Evolutionary conservation across 64 coral and sea anemone genomes (phyloP).

Genomic region (Astreopora myriophthalma): DNA sequence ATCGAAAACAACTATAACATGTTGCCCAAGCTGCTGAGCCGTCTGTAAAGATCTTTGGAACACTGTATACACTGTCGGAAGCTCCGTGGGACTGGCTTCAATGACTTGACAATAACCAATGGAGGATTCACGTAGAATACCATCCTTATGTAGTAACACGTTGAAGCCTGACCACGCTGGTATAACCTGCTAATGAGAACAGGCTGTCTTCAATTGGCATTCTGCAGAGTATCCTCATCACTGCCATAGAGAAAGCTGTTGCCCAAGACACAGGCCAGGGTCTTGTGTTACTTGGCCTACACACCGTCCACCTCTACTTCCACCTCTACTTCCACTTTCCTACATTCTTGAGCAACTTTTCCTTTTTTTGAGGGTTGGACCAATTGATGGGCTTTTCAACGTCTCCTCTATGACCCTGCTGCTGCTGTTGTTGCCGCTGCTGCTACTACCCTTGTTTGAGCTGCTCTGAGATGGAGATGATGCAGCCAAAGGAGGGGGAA

Average conservation of each 20-base stretch:
- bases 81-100: too few species aligned
- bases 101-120: too few species aligned
- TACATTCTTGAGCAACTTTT: slow-evolving; percentile 10
- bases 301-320: slow-evolving; percentile 11
- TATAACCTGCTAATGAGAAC: too few species aligned
- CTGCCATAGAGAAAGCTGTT: slow-evolving; percentile 14
- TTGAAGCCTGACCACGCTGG: too few species aligned
- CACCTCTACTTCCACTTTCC: neutral
- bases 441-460: neutral
- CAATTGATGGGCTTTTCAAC: neutral
- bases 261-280: slow-evolving; percentile 39
- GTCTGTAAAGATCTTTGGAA: slow-evolving; percentile 2
- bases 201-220: too few species aligned
- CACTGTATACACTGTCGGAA: neutral
- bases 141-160: too few species aligned
- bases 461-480: neutral
- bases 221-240: too few species aligned
- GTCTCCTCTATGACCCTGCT: slow-evolving; percentile 45
- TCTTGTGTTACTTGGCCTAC: slow-evolving; percentile 17
- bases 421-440: neutral
- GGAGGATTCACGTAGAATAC: too few species aligned
- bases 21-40: neutral
- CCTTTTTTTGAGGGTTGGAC: slow-evolving; percentile 57
- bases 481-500: neutral
- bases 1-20: neutral